Evolutionary conservation across 2,888 invertebrate species (phyloP).

Genomic region (Seira musarum): DNA sequence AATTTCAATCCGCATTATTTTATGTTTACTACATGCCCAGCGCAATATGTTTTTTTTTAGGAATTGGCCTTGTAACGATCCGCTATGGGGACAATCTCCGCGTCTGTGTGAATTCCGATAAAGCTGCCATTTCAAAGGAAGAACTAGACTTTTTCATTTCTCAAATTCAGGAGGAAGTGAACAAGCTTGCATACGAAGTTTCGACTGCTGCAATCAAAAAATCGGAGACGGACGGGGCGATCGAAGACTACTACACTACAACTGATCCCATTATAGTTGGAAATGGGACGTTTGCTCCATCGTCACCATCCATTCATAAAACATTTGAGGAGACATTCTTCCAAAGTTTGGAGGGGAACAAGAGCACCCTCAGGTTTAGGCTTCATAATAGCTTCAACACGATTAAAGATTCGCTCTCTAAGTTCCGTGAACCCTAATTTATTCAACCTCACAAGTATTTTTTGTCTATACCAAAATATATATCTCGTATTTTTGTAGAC

Average conservation of each 20-base stretch:
- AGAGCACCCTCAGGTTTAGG: constrained; percentile 36
- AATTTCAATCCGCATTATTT: neutral
- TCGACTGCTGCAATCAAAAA: neutral
- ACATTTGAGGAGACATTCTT: constrained; percentile 34
- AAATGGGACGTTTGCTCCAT: neutral
- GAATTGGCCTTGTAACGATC: constrained; percentile 62
- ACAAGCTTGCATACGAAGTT: constrained; percentile 44
- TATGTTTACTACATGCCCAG: neutral
- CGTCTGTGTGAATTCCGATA: constrained; percentile 62
- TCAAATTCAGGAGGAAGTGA: constrained; percentile 51
- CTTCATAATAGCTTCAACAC: constrained; percentile 37
- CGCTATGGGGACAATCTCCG: constrained; percentile 60
- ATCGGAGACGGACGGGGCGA: neutral
- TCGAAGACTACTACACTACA: neutral
- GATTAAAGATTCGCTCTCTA: constrained; percentile 36
- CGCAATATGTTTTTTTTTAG: constrained; percentile 39
- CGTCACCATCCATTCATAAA: neutral
- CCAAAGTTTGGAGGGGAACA: constrained; percentile 6
- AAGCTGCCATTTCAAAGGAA: constrained; percentile 57
- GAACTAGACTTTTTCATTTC: constrained; percentile 56
- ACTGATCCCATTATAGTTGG: neutral
- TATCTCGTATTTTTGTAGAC: too few species aligned
- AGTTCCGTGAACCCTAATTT: constrained; percentile 32
- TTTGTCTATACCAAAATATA: too few species aligned
- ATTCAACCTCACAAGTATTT: neutral